Conservation (phyloP, 2,797 vertebrate species). For the Bovichtus diacanthus region DNA sequence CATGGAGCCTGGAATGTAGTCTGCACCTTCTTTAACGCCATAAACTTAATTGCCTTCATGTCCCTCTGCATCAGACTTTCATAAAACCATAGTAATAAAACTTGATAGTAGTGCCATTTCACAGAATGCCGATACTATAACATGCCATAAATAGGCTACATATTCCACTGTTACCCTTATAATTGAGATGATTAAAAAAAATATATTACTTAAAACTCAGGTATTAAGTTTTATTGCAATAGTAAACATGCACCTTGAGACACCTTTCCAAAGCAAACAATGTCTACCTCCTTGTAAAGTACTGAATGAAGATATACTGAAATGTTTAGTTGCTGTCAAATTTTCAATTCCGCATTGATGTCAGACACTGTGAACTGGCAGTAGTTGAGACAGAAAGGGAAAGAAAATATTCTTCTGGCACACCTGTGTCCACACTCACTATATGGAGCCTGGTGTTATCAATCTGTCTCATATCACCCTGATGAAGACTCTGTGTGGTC, state of each 20-base stretch:
- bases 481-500: not conserved
- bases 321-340: not conserved
- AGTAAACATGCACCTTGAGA: not conserved
- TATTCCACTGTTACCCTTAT: not conserved
- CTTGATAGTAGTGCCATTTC: not conserved
- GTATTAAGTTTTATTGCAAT: not conserved
- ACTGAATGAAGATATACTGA: not conserved
- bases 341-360: not conserved
- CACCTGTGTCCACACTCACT: constrained; percentile 7
- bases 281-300: not conserved
- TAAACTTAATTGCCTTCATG: constrained; percentile 1
- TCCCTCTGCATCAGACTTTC: not conserved
- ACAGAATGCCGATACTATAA: not conserved
- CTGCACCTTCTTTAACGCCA: constrained; percentile 14
- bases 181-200: not conserved
- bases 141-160: not conserved
- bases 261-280: not conserved
- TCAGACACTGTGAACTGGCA: not conserved
- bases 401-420: not conserved
- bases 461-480: not conserved
- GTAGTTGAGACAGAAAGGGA: not conserved
- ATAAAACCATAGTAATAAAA: not conserved
- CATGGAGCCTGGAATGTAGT: constrained; percentile 22
- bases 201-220: not conserved
- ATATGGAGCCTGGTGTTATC: not conserved